Conservation (phyloP, 2,797 vertebrate genomes). For the Falco concolor region DNA sequence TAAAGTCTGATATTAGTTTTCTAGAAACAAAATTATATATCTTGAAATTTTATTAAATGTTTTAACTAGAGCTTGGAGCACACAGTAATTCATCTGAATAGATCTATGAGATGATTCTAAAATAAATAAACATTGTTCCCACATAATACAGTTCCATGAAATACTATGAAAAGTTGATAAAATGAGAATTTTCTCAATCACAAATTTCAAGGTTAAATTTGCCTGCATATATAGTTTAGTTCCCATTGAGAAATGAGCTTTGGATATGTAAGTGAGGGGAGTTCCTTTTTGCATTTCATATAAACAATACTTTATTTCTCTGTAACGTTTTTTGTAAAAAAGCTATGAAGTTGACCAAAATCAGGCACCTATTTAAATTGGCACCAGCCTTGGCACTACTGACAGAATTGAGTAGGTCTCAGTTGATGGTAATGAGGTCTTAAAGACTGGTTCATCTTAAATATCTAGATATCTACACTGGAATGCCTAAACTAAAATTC, state of each 20-base stretch:
- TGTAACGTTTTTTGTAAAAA: neutral
- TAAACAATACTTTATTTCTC: neutral
- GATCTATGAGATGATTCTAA: neutral
- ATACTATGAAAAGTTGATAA: neutral
- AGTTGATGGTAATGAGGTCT: neutral
- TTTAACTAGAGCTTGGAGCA: neutral
- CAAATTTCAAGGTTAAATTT: neutral
- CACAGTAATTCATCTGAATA: neutral
- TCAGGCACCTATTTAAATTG: neutral
- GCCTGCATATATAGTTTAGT: neutral
- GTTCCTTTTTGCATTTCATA: neutral
- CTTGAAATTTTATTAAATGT: neutral
- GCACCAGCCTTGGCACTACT: neutral
- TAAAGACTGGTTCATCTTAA: neutral
- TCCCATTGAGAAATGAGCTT: neutral
- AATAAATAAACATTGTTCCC: neutral
- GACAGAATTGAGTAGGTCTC: neutral
- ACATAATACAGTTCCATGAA: neutral
- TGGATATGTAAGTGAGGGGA: neutral
- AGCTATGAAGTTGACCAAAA: neutral
- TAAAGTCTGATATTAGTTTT: neutral
- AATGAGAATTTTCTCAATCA: neutral
- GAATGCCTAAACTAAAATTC: neutral
- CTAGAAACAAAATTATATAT: neutral
- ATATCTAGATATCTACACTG: neutral